These are phyloP conservation scores for Orientallactaga sibirica DNA, from an alignment of 2,797 vertebrate genomes.

Conservation along the genomic window DNA sequence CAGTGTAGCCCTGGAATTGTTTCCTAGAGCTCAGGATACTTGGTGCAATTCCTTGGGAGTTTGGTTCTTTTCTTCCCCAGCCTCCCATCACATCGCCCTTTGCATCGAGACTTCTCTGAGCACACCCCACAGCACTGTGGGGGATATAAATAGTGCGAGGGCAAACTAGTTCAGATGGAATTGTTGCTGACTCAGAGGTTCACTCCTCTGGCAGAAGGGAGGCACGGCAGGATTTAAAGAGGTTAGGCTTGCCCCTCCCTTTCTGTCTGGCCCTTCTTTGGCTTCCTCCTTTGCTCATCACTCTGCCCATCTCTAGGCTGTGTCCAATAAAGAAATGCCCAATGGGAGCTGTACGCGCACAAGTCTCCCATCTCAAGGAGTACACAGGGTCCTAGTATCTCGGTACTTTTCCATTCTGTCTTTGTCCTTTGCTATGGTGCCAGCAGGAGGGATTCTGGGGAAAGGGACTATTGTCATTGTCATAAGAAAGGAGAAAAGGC, in stretches of 20 bases:
- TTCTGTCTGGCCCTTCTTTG: not conserved
- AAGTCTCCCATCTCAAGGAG: not conserved
- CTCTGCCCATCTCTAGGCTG: not conserved
- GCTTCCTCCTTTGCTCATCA: not conserved
- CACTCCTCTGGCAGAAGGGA: not conserved
- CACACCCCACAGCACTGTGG: not conserved
- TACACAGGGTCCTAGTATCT: not conserved
- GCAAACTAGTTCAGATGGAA: constrained; percentile 37
- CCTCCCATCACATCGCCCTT: not conserved
- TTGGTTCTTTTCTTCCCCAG: not conserved
- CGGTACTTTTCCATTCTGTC: constrained; percentile 61
- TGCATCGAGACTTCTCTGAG: not conserved
- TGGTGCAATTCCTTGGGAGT: constrained; percentile 6
- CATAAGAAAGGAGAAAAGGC: constrained; percentile 50
- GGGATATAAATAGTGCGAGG: not conserved
- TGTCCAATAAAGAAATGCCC: not conserved
- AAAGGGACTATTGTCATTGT: constrained; percentile 66
- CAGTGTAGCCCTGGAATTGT: not conserved
- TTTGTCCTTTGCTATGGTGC: constrained; percentile 39
- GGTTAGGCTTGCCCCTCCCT: not conserved
- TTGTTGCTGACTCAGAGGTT: constrained; percentile 60
- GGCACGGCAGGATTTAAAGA: not conserved
- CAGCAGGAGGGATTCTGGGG: constrained; percentile 57
- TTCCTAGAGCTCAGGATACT: not conserved
- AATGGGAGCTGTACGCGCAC: not conserved